Base-by-base conservation (phyloP, 2,797 vertebrate genomes). In the Thalassophryne amazonica region DNA sequence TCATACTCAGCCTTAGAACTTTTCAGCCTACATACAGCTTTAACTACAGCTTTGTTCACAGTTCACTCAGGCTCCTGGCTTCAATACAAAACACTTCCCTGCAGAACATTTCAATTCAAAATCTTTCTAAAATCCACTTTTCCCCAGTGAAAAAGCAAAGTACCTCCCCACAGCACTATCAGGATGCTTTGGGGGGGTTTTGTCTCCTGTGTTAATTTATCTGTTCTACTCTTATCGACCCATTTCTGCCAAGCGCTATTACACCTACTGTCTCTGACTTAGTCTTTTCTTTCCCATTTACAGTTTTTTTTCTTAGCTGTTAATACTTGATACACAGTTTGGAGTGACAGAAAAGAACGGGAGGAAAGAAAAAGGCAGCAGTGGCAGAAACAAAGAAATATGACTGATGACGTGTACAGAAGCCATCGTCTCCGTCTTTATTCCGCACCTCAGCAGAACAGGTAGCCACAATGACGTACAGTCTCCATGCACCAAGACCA, bases 191-290 rank as follows among this genome's bases (percentile, higher is more conserved):
- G 8, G 37, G 40, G 11, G 34, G 60, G 24, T 48, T 43, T 37
- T 9, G 37, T 49, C 21, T 36, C 29, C 49, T 23, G 39, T 59
- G 20, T 61, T 78, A 57, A 72, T 78, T 56, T 71, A 71, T 62
- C 58, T 42, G 19, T 50, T 46, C 20, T 40, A 7, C 22, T 34
- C 41, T 74, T 60, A 80, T 83, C 66, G 38, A 65, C 39, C 53
- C 33, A 70, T 73, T 62, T 59, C 69, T 57, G 48, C 46, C 43
- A 69, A 61, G 47, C 69, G 64, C 63, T 39, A 53, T 69, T 59
- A 80, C 54, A 70, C 67, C 60, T 48, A 72, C 60, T 53, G 60
- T 73, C 52, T 74, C 56, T 72, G 45, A 72, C 66, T 76, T 58
- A 52, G 47, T 76, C 53, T 45, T 23, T 49, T 64, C 39, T 59